Evolutionary conservation across 2,888 invertebrate species (phyloP), one percentile per base, ranked within the genome.

Genomic region (Stomorhina lunata): DNA sequence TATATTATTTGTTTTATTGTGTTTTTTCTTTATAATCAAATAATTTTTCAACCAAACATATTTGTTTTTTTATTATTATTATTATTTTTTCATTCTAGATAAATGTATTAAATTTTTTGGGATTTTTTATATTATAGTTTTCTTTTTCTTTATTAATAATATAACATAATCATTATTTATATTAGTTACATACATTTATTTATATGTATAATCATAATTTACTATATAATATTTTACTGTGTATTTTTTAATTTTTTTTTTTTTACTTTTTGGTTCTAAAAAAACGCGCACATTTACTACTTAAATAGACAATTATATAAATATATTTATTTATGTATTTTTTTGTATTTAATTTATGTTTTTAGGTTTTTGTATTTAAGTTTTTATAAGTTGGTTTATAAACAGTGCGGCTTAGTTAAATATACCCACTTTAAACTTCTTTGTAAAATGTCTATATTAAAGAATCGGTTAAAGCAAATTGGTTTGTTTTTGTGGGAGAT

Each of bases 251-350:
- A 55, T 77, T 59, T 61, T 63, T 55, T 55, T 53, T 71, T 68
- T 71, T 22, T 43, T 50, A 69, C 25, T 32, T 78, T 40, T 73
- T 68, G 40, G 61, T 43, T 61, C 66, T 72, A 72, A 76, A 77
- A 76, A 81, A 82, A 82, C 82, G 75, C 75, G 75, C 81, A 82
- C 82, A 79, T 79, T 79, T 79, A 79, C 82, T 85, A 79, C 78
- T 78, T 83, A 80, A 75, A 87, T 85, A 84, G 85, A 88, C 87
- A 87, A 85, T 73, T 81, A 79, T 87, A 86, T 85, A 85, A 85
- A 87, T 86, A 87, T 87, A 84, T 72, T 25, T 79, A 66, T 71
- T 29, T 66, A 43, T 34, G 10, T 55, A 17, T 48, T 50, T 72
- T 50, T 65, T 59, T 43, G 22, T 73, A 55, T 66, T 65, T 1